Base-by-base conservation (phyloP, 1,140 invertebrate genomes). In the Carcinoscorpius rotundicauda region DNA sequence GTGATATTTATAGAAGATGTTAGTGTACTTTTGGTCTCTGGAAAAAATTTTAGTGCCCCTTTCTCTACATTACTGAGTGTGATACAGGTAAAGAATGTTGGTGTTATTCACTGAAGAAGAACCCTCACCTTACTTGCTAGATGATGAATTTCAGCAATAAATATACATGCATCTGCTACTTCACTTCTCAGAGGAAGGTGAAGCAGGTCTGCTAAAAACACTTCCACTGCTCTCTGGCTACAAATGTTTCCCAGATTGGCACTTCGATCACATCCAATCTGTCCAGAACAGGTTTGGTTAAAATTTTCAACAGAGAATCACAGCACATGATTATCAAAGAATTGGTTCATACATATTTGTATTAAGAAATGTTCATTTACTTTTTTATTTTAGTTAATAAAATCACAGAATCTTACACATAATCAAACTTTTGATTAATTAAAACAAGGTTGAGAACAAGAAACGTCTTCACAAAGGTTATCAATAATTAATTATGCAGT, bases 101-200 rank as follows among this genome's bases (percentile, higher is more conserved):
- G 29, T 29, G 29, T 29, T 29, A 29, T 29, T 29, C 29, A 2
- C 29, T 1, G 29, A 49, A 49, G 3, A 67, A 57, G 51, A 48
- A 57, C 55, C 73, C 76, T 73, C 73, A 86, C 81, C 72, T 80
- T 73, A n/a, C 84, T 91, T 6, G 90, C 85, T 58, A 98, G 80
- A 79, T 98, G 95, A 79, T 98, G 95, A 72, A 97, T 85, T 3
- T 97, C 95, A 3, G 93, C 94, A 72, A 97, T 91, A 73, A 89
- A 93, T 51, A 97, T 86, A 60, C 83, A 82, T 10, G 84, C 87
- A 80, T 98, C 93, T 29, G 87, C 83, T 59, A 79, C 77, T 55
- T 76, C 75, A 68, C 83, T 79, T 69, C 79, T 81, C 51, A 93
- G 82, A 1, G 89, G 88, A 49, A 94, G 68, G 55, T 77, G 71